Evolutionary conservation across 1,140 invertebrate genomes (phyloP).

Genomic region (Drosophila kohkoa): DNA sequence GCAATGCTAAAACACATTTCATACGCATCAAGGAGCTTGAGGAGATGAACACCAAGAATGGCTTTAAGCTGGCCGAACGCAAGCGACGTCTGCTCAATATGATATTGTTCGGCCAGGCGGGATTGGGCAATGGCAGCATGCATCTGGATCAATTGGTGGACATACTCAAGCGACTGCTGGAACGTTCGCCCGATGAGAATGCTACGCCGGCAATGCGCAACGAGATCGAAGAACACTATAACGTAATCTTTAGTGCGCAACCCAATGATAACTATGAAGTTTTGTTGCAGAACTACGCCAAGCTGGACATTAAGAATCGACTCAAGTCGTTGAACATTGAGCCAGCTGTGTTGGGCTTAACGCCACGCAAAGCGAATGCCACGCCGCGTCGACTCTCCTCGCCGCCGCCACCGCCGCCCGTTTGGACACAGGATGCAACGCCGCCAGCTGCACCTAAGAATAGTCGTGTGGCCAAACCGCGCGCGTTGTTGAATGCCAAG

Average conservation of each 20-base stretch:
- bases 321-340: conserved; percentile 62
- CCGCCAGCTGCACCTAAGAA: conserved; percentile 2
- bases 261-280: conserved; percentile 85
- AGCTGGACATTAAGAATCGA: conserved; percentile 66
- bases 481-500: conserved; percentile 2
- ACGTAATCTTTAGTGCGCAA: conserved; percentile 85
- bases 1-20: conserved; percentile 84
- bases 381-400: conserved; percentile 3
- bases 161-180: conserved; percentile 84
- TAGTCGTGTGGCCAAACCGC: conserved; percentile 10
- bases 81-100: conserved; percentile 85
- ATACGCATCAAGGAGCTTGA: conserved; percentile 85
- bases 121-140: conserved; percentile 85
- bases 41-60: conserved; percentile 85
- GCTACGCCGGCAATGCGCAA: conserved; percentile 82
- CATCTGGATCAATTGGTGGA: conserved; percentile 85
- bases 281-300: conserved; percentile 84
- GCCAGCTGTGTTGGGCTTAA: conserved; percentile 62
- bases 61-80: conserved; percentile 80
- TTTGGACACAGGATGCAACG: conserved; percentile 29
- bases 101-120: conserved; percentile 86
- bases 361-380: conserved; percentile 27
- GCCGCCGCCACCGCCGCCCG: conserved; percentile 37
- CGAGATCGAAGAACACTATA: conserved; percentile 86
- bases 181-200: conserved; percentile 77